Evolutionary conservation across 2,888 invertebrate species (phyloP).

Genomic region (Liopterus haemorrhoidalis): DNA sequence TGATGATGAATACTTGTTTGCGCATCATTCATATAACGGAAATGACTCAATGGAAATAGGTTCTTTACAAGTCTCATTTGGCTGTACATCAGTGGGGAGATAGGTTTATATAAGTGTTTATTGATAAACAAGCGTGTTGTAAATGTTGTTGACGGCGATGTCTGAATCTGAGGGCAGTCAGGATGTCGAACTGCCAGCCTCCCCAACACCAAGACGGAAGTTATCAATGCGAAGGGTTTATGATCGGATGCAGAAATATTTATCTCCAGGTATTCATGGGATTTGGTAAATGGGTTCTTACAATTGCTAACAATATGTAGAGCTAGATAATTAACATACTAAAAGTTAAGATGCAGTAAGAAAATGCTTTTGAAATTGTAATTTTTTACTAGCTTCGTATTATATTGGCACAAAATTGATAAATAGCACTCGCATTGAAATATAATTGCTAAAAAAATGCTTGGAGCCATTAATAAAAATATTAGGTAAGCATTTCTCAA

Average conservation of each 20-base stretch:
- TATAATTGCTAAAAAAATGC: too few species aligned
- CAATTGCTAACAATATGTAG: too few species aligned
- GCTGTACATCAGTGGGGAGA: too few species aligned
- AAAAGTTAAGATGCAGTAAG: neutral
- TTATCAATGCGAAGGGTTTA: conserved; percentile 38
- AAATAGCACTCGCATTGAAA: too few species aligned
- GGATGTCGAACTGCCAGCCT: conserved; percentile 46
- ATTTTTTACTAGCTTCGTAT: too few species aligned
- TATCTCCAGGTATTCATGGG: conserved; percentile 34
- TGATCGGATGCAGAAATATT: conserved; percentile 39
- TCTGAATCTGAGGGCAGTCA: conserved; percentile 17
- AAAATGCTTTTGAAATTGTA: neutral
- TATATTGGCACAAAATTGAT: too few species aligned
- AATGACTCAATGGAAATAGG: too few species aligned
- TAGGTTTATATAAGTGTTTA: neutral
- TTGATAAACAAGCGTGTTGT: neutral
- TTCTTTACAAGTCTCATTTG: too few species aligned
- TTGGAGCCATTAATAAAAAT: too few species aligned
- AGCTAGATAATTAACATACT: neutral
- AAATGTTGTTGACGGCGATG: conserved; percentile 25
- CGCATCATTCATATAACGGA: too few species aligned
- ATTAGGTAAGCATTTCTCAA: too few species aligned
- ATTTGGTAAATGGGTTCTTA: neutral
- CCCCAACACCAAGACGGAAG: conserved; percentile 41
- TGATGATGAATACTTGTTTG: too few species aligned